A percentile compares a stretch with the other conserved stretches of the same genome.
Evolutionary conservation across 2,797 vertebrate species (phyloP).

Genomic region (Pelodytes ibericus): DNA sequence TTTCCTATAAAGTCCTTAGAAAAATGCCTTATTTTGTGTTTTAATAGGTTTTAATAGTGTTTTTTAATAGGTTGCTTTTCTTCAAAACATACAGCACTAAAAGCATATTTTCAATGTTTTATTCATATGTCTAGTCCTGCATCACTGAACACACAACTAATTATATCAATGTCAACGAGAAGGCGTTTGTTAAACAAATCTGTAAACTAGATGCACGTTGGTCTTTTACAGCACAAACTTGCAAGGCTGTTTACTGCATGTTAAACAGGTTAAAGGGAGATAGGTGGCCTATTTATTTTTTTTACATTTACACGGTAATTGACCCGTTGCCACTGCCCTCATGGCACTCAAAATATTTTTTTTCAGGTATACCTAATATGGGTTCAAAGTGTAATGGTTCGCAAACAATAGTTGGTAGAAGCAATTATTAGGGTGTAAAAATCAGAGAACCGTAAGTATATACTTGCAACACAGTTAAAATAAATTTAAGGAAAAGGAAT

Average conservation of each 20-base stretch:
- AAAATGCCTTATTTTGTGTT: conserved; percentile 4
- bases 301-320: too few species aligned
- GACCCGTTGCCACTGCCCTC: too few species aligned
- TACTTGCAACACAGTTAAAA: too few species aligned
- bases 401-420: too few species aligned
- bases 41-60: background rate
- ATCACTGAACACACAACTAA: conserved; percentile 27
- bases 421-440: too few species aligned
- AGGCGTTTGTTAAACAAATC: conserved; percentile 38
- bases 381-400: too few species aligned
- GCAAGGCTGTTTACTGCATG: background rate
- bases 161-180: conserved; percentile 32
- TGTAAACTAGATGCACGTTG: conserved; percentile 27
- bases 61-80: too few species aligned
- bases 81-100: background rate
- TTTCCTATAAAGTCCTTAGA: background rate
- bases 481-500: too few species aligned
- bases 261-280: background rate
- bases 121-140: conserved; percentile 29
- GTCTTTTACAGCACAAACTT: conserved; percentile 9
- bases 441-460: too few species aligned
- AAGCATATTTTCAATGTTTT: conserved; percentile 10
- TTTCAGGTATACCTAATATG: too few species aligned
- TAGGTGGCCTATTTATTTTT: too few species aligned
- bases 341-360: too few species aligned